Evolutionary conservation across 2,888 invertebrate species (phyloP).

Genomic region (Eutolmus rufibarbis): DNA sequence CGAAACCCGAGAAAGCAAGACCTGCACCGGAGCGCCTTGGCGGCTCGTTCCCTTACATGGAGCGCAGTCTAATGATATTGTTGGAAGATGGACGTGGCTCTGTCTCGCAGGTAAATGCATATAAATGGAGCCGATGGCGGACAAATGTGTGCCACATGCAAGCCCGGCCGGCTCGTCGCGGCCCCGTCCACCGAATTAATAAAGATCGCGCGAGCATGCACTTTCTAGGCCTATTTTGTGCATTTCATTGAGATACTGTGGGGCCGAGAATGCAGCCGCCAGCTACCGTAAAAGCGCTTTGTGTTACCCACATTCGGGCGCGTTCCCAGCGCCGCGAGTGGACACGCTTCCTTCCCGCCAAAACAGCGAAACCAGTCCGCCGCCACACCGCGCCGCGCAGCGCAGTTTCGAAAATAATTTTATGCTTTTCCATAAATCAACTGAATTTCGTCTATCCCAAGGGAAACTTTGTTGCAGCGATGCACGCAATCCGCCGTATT

Average conservation of each 20-base stretch:
- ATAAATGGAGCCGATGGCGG: constrained; percentile 1
- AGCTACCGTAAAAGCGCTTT: neutral
- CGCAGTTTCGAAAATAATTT: constrained; percentile 16
- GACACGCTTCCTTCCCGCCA: neutral
- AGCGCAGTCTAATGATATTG: constrained; percentile 8
- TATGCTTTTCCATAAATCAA: constrained; percentile 31
- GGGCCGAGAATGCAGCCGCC: neutral
- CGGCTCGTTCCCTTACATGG: neutral
- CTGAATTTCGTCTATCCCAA: neutral
- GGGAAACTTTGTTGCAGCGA: neutral
- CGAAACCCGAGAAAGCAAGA: neutral
- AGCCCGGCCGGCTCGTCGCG: neutral
- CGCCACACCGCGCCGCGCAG: too few relatives aligned
- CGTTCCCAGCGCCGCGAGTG: neutral
- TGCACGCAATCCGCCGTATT: constrained; percentile 5
- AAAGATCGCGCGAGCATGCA: neutral
- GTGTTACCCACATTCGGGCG: neutral
- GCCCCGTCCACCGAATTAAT: neutral
- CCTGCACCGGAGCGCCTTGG: constrained; percentile 1
- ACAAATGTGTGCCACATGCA: constrained; percentile 16
- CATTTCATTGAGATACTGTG: neutral
- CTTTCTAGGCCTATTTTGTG: constrained; percentile 20
- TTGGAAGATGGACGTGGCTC: constrained; percentile 14
- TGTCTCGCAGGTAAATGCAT: constrained; percentile 16
- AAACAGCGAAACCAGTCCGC: neutral